Evolutionary conservation across 2,888 invertebrate species (phyloP), one percentile per base, ranked within the genome.

Genomic region (Leptinotarsa haldemani): DNA sequence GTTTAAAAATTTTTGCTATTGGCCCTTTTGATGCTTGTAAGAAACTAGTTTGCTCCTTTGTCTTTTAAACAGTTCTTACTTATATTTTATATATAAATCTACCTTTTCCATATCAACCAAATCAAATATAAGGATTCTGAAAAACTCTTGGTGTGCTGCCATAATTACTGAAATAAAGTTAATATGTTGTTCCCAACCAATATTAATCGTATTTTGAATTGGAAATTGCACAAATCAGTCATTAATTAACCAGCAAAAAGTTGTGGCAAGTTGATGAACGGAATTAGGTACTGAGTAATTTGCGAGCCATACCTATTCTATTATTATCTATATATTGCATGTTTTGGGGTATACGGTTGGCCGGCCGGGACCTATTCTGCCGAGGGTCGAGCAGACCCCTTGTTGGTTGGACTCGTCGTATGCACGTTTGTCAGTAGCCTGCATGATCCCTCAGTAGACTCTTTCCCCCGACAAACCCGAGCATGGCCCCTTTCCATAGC

Each of bases 291-390:
- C 63, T 75, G 20, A 80, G 82, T 80, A 81, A 80, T 72, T 80
- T 81, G 82, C 82, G 81, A 82, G 80, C 75, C 82, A 81, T 81
- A 79, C 79, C 77, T 79, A 78, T 77, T 78, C 76, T 80, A 80
- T 80, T 78, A 77, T 73, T 74, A 77, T 77, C 67, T 79, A 80
- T 83, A 82, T 83, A 82, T 85, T 85, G 84, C 84, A 85, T 85
- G 84, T 84, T 82, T 84, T 84, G 84, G 83, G 85, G 84, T 84
- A 82, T 81, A 78, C 83, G 85, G 85, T 87, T 87, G 87, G 88
- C 88, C 88, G 87, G 87, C 88, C 87, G 87, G 87, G 87, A 88
- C 88, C 88, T 88, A 87, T 87, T 88, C 88, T 88, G 88, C 87
- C 82, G 80, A 78, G 81, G 81, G 81, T 80, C 80, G 74, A 77